These are phyloP conservation scores for Lepisosteus oculatus DNA, from an alignment of 2,113 vertebrate genomes.

Conservation along the genomic window DNA sequence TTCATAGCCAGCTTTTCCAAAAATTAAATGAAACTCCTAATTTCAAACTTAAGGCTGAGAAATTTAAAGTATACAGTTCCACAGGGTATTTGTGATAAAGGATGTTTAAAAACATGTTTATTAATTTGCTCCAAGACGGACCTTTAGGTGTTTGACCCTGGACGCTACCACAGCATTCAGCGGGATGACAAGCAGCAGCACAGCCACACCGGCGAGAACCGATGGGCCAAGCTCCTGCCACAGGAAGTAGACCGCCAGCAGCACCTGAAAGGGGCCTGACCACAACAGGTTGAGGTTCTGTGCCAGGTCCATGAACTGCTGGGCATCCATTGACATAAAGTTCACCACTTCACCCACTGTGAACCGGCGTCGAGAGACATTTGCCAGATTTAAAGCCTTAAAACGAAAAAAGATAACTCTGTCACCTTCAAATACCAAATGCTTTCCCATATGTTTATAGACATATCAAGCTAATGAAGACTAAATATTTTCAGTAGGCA, in stretches of 20 bases:
- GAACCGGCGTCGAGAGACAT: slow-evolving; percentile 38
- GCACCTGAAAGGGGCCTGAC: slow-evolving; percentile 55
- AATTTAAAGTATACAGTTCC: too few species aligned
- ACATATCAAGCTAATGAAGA: too few species aligned
- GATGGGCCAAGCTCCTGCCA: slow-evolving; percentile 56
- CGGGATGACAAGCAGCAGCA: slow-evolving; percentile 54
- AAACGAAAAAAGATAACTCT: slow-evolving; percentile 15
- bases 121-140: slow-evolving; percentile 27
- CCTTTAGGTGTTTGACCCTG: slow-evolving; percentile 51
- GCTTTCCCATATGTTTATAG: too few species aligned
- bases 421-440: too few species aligned
- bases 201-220: slow-evolving; percentile 43
- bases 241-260: slow-evolving; percentile 48
- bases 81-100: too few species aligned
- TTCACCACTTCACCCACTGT: slow-evolving; percentile 49
- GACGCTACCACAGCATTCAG: slow-evolving; percentile 45
- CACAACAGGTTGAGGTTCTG: slow-evolving; percentile 50
- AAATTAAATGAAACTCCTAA: too few species aligned
- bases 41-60: too few species aligned
- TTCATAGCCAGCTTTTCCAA: too few species aligned
- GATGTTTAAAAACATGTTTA: too few species aligned
- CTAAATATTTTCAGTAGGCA: too few species aligned
- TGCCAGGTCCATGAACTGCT: slow-evolving; percentile 53
- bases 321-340: slow-evolving; percentile 49
- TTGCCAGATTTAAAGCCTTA: slow-evolving; percentile 49